Conservation (phyloP, 1,140 invertebrate genomes). For the Pogonomyrmex barbatus region DNA sequence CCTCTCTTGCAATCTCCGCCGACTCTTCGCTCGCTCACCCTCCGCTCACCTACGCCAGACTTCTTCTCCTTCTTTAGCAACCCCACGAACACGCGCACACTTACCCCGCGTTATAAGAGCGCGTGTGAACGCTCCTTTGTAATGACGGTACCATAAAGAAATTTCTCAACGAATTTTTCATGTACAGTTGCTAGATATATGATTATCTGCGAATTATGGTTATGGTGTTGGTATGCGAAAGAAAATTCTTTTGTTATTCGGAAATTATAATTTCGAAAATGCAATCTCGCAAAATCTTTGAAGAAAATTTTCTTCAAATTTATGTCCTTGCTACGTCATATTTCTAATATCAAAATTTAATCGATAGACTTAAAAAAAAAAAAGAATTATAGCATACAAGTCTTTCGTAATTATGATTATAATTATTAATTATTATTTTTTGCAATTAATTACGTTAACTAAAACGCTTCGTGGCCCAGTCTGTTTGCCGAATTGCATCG, state of each 20-base stretch:
- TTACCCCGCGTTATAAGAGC: slow-evolving; percentile 62
- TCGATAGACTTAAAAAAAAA: background rate
- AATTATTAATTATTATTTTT: background rate
- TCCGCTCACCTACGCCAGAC: background rate
- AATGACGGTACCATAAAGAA: slow-evolving; percentile 51
- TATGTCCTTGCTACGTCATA: background rate
- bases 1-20: slow-evolving; percentile 73
- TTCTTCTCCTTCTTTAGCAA: slow-evolving; percentile 38
- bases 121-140: slow-evolving; percentile 43
- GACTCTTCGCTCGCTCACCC: slow-evolving; percentile 60
- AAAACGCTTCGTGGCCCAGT: background rate
- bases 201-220: background rate
- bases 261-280: background rate
- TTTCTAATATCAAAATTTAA: background rate
- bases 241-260: slow-evolving; percentile 8
- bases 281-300: background rate
- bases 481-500: slow-evolving; percentile 34
- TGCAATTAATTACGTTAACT: slow-evolving; percentile 12
- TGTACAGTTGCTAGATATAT: background rate
- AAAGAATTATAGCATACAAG: background rate
- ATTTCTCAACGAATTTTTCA: slow-evolving; percentile 22
- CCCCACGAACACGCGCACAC: slow-evolving; percentile 66
- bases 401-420: background rate
- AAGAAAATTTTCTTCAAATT: background rate
- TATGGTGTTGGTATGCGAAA: background rate